Evolutionary conservation across 1,140 invertebrate species (phyloP), one percentile per base, ranked within the genome.

Genomic region (Drosophila neocordata): DNA sequence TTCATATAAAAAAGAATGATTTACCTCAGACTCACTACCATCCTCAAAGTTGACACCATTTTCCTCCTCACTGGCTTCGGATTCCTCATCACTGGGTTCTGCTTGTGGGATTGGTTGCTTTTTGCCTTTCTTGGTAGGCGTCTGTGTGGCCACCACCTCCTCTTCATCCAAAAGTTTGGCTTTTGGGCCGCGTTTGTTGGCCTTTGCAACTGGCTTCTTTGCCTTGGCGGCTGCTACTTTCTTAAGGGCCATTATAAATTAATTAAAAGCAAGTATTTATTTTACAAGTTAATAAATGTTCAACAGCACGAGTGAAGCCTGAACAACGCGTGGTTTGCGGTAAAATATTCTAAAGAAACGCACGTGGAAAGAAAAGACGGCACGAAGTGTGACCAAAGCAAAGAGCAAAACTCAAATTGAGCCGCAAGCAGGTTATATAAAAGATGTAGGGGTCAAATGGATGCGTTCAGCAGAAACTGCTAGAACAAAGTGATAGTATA

Each of bases 11-110:
- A 4, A 6, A n/a, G n/a, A n/a, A n/a, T n/a, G n/a, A 41, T 60
- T 37, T 34, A 85, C 81, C 82, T 85, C 70, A 2, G 78, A 69
- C 12, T 72, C 67, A 56, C 77, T 85, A 34, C 51, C 72, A 11
- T 79, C 75, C 20, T 79, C 59, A 0, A 20, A 35, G 6, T 69
- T 58, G 18, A 62, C 27, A 9, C 22, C 63, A 55, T 57, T 70
- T 12, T 73, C 55, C 13, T 72, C 74, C 15, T 78, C 72, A 20
- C 72, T 69, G 18, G 48, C 71, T 0, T 79, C 82, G 6, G 81
- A 84, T 1, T 84, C 78, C 1, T 84, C 71, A 6, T 85, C 81
- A 34, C 69, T 85, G 44, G 51, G 37, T 7, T 64, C 58, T 3
- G 69, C 73, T 11, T 78, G 48, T 56, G 69, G 22, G 6, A 65